Conservation (phyloP, 2,888 invertebrate genomes). For the Muscina levida region DNA sequence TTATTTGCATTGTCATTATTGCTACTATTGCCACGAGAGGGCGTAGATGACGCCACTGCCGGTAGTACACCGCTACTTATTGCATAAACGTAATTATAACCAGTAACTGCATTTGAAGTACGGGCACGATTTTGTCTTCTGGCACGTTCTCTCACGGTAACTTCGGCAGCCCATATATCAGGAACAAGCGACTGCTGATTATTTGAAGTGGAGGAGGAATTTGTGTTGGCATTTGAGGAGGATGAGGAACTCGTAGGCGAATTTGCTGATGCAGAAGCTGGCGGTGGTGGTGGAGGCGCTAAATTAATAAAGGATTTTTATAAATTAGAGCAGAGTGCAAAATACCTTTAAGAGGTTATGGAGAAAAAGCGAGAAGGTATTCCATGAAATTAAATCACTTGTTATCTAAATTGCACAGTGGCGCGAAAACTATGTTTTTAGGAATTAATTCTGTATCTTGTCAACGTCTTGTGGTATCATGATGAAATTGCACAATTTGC, state of each 20-base stretch:
- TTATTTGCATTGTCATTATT: conserved; percentile 33
- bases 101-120: conserved; percentile 74
- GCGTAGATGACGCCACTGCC: conserved; percentile 48
- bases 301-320: too few species aligned
- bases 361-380: too few species aligned
- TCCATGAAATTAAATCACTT: too few species aligned
- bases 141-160: conserved; percentile 78
- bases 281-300: conserved; percentile 50
- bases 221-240: conserved; percentile 12
- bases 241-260: conserved; percentile 49
- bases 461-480: too few species aligned
- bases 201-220: conserved; percentile 37
- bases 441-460: too few species aligned
- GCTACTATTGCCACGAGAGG: conserved; percentile 38
- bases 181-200: conserved; percentile 73
- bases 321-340: too few species aligned
- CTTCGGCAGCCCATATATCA: conserved; percentile 80
- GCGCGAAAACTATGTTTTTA: too few species aligned
- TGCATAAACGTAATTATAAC: conserved; percentile 79
- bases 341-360: too few species aligned
- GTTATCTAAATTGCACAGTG: too few species aligned
- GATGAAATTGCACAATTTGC: too few species aligned
- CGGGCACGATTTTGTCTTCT: conserved; percentile 75
- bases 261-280: conserved; percentile 55
- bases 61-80: conserved; percentile 79